Evolutionary conservation across 2,113 vertebrate genomes (phyloP), one percentile per base, ranked within the genome.

Genomic region (Perca fluviatilis): DNA sequence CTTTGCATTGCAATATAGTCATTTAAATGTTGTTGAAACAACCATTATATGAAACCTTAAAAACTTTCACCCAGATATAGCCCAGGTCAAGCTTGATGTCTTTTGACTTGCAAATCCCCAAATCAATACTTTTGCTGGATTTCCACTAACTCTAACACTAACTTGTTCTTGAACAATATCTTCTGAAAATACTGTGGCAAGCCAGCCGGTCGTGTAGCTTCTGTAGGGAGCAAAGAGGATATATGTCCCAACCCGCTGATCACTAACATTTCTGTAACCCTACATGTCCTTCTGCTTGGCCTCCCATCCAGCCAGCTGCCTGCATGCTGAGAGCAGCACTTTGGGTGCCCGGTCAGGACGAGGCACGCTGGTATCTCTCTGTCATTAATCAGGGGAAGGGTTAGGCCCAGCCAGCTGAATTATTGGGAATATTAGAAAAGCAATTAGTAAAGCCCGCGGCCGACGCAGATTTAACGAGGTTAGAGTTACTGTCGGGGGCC

Each of bases 401-500:
- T 80, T 36, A 12, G 65, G 67, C 78, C 54, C 89, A 51, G 84
- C 82, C 85, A 10, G 73, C 65, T 91, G 89, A 94, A 91, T 93
- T 89, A 91, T 89, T 87, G 88, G 82, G 79, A 89, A 91, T 91
- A 92, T 91, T 89, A 92, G 92, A 86, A 92, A 93, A 90, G 89
- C 89, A 94, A 93, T 94, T 92, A 91, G 91, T 50, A 68, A 84
- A 87, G 74, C 66, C 25, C 54, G 49, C 67, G 65, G 73, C 80
- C 72, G 76, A 83, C 74, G 30, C 82, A 5, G 68, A 68, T 88
- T 85, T 90, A 91, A 92, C 86, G 66, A 90, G 92, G 85, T 86
- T 83, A 87, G 89, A 89, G 82, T 79, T 86, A 79, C 83, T 50
- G 80, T 67, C 46, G 14, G 62, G 16, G 62, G 54, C 6, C 14